These are phyloP conservation scores for Alcis repandata DNA, from an alignment of 2,888 invertebrate species.

Conservation along the genomic window DNA sequence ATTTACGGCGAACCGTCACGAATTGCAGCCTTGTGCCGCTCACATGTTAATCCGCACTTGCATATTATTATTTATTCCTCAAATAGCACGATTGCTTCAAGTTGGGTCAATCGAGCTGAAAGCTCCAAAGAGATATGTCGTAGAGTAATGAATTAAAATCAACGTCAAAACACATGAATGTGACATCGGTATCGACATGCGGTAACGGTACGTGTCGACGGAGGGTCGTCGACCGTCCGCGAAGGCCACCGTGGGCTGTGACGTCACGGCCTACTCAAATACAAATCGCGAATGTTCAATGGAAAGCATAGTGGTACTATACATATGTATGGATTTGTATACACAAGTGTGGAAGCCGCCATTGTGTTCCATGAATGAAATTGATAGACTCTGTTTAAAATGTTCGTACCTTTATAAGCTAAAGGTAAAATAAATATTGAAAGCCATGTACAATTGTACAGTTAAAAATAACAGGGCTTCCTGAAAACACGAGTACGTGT, in stretches of 20 bases:
- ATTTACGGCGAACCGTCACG: too few relatives aligned
- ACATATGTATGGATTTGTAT: background rate
- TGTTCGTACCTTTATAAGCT: too few relatives aligned
- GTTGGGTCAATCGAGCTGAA: background rate
- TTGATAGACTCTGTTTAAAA: too few relatives aligned
- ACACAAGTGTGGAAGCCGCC: background rate
- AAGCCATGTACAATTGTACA: too few relatives aligned
- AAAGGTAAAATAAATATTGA: too few relatives aligned
- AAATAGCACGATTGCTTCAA: too few relatives aligned
- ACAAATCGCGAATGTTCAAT: constrained; percentile 22
- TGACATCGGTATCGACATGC: constrained; percentile 44
- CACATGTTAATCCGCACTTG: too few relatives aligned
- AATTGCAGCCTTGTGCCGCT: too few relatives aligned
- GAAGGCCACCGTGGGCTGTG: constrained; percentile 70
- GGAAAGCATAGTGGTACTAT: background rate
- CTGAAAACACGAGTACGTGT: too few relatives aligned
- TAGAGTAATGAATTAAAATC: background rate
- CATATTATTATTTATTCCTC: too few relatives aligned
- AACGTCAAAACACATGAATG: background rate
- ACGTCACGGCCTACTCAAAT: constrained; percentile 59
- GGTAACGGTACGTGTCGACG: constrained; percentile 63
- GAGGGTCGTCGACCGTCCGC: constrained; percentile 72
- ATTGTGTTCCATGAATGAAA: too few relatives aligned
- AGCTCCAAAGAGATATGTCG: background rate
- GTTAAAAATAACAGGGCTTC: too few relatives aligned